phyloP scores from a whole-genome alignment of 2,113 vertebrate species.

The Delphinapterus leucas region DNA sequence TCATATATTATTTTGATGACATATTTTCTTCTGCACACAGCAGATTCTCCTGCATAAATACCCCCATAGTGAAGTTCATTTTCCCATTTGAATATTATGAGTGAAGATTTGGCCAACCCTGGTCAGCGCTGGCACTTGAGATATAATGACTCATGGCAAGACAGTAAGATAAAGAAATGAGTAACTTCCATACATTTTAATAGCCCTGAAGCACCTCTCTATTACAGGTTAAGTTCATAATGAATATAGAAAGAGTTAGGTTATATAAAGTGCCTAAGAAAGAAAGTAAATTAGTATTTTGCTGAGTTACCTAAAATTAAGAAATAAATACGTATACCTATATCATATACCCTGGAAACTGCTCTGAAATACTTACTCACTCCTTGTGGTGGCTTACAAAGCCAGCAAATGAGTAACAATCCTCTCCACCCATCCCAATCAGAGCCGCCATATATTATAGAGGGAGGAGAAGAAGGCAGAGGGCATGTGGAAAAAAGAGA shows the following conservation, averaged over 20 bases:
- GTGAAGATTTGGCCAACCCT: neutral
- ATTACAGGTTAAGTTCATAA: neutral
- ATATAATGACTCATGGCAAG: neutral
- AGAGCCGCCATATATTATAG: neutral
- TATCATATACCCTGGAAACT: neutral
- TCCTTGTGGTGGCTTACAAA: neutral
- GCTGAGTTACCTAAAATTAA: neutral
- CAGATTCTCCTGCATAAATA: neutral
- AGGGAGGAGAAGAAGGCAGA: neutral
- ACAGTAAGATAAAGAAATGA: neutral
- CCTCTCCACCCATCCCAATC: neutral
- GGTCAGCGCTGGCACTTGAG: neutral
- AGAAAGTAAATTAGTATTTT: neutral
- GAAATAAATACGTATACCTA: neutral
- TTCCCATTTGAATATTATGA: neutral
- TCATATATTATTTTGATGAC: neutral
- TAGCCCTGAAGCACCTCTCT: neutral
- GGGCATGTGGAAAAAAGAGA: too few relatives aligned
- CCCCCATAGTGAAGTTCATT: neutral
- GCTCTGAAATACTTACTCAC: neutral
- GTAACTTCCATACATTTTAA: neutral
- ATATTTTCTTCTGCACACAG: constrained; percentile 10
- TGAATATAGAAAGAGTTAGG: neutral
- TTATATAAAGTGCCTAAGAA: neutral
- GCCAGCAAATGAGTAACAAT: neutral